Evolutionary conservation across 2,888 invertebrate species (phyloP).

Genomic region (Dryobota labecula): DNA sequence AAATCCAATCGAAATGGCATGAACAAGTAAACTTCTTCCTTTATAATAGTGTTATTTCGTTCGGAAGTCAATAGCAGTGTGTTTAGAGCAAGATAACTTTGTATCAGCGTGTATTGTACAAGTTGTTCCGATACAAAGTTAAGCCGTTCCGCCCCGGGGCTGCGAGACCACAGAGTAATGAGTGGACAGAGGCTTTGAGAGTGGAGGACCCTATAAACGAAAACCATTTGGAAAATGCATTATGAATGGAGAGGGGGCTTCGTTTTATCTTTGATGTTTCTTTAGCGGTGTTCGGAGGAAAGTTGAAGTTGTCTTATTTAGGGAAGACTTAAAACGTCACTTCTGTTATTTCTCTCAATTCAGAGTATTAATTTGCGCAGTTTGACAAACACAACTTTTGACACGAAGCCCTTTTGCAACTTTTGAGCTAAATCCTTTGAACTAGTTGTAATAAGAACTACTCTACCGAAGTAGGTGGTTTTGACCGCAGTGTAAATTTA

Average conservation of each 20-base stretch:
- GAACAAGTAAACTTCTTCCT: slow-evolving; percentile 37
- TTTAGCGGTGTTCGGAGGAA: slow-evolving; percentile 1
- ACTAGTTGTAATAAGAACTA: not conserved
- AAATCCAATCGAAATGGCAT: slow-evolving; percentile 19
- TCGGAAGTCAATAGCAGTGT: slow-evolving; percentile 51
- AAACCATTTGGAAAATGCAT: slow-evolving; percentile 44
- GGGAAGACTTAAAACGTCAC: not conserved
- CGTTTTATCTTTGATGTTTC: slow-evolving; percentile 24
- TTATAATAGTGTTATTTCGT: slow-evolving; percentile 52
- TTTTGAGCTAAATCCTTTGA: no score
- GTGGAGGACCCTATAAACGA: slow-evolving; percentile 15
- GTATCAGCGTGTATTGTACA: slow-evolving; percentile 53
- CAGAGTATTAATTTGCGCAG: not conserved
- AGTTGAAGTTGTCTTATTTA: slow-evolving; percentile 8
- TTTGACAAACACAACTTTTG: not conserved
- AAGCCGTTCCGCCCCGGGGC: slow-evolving; percentile 31
- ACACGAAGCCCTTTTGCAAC: no score
- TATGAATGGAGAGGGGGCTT: not conserved
- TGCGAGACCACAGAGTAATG: slow-evolving; percentile 34
- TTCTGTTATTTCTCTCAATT: not conserved
- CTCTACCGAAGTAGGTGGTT: not conserved
- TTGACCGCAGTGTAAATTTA: not conserved
- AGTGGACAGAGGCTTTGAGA: slow-evolving; percentile 36
- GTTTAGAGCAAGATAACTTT: slow-evolving; percentile 58
- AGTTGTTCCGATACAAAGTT: slow-evolving; percentile 58